Base-by-base conservation (phyloP, 1,140 invertebrate species). In the Prorops nasuta region DNA sequence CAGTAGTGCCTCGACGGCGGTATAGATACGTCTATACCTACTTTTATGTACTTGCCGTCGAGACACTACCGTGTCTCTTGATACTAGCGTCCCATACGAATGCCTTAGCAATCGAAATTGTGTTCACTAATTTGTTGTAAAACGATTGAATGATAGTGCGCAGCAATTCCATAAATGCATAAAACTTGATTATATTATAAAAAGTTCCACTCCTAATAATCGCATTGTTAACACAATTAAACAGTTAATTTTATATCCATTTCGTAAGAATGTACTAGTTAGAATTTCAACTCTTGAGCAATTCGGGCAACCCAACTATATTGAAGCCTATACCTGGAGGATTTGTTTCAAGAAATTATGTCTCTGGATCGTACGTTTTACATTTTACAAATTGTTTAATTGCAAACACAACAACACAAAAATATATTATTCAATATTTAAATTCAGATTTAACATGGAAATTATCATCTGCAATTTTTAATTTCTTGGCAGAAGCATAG, bases 201-300 rank as follows among this genome's bases (percentile, higher is more conserved):
- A 10, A 12, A 39, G 37, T 17, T 17, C 16, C 16, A 39, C 37
- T 39, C 37, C 37, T 39, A 39, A 39, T 16, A 39, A 16, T 39
- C 37, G 37, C 37, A 39, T 39, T 39, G 37, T 17, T 39, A 39
- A 8, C 18, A 39, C 37, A 28, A 28, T 12, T 12, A 6, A 7
- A 28, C 24, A 12, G 24, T 28, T 28, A 12, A 28, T 28, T 28
- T 28, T 12, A 28, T 28, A 28, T 28, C 24, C 24, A 28, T 28
- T 12, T 28, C 24, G 24, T 28, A 28, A 7, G 24, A 28, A 28
- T 28, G 24, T 6, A 28, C 24, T 7, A 28, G 6, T 28, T 12
- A 12, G 12, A 12, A 28, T 28, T 28, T 12, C 24, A 28, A 28
- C 24, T 28, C 12, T 28, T 28, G 24, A 12, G 12, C 24, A 28